phyloP scores from a whole-genome alignment of 2,113 vertebrate genomes.

The Psilopogon haemacephalus region DNA sequence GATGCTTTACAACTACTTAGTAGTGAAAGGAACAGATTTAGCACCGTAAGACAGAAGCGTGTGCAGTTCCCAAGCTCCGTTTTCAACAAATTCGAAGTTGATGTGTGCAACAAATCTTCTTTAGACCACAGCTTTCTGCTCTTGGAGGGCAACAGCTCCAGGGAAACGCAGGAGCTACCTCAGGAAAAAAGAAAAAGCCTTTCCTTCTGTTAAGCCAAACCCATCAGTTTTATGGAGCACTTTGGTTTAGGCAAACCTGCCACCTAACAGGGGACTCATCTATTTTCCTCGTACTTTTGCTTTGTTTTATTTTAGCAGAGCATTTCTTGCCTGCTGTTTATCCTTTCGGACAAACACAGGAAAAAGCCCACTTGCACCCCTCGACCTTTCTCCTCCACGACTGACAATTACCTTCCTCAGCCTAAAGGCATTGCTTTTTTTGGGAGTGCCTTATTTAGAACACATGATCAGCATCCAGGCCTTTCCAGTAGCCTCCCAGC shows the following conservation, averaged over 20 bases:
- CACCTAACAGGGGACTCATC: neutral
- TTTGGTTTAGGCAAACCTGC: constrained; percentile 55
- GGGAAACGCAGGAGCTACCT: neutral
- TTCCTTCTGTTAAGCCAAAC: neutral
- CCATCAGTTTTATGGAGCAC: constrained; percentile 6
- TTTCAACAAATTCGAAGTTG: neutral
- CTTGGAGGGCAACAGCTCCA: neutral
- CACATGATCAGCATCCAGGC: constrained; percentile 73
- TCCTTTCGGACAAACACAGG: constrained; percentile 77
- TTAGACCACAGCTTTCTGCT: neutral
- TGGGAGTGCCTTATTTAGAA: constrained; percentile 78
- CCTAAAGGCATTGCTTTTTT: constrained; percentile 77
- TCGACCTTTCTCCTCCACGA: constrained; percentile 73
- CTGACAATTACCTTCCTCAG: constrained; percentile 76
- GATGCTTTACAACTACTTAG: neutral
- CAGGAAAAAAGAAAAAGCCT: neutral
- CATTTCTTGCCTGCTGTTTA: constrained; percentile 71
- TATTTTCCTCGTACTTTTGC: constrained; percentile 53
- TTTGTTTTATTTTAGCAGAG: constrained; percentile 61
- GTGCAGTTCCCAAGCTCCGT: neutral
- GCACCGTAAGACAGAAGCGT: neutral
- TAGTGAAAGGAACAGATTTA: neutral
- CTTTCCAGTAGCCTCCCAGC: constrained; percentile 76
- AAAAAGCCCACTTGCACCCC: constrained; percentile 81
- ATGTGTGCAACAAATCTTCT: neutral